A percentile compares a stretch with the other conserved stretches of the same genome.
These are phyloP conservation scores for Gryllus longicercus DNA, from an alignment of 2,888 invertebrate species.

Conservation along the genomic window DNA sequence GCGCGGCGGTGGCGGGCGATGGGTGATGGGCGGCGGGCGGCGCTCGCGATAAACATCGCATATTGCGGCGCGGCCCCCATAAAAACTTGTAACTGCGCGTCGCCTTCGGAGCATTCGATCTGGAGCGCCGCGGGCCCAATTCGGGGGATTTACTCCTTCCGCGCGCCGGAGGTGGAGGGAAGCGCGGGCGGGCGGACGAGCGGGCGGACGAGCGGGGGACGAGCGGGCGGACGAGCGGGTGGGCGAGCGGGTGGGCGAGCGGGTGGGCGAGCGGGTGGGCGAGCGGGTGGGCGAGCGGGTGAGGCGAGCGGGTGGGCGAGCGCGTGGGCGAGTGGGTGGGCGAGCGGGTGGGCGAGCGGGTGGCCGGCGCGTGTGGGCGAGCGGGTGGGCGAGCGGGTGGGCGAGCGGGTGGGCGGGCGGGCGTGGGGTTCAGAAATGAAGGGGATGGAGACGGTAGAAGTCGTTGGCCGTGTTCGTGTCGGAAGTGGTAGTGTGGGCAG, in stretches of 20 bases:
- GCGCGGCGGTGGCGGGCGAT: too few species aligned
- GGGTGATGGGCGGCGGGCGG: too few species aligned
- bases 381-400: too few species aligned
- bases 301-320: too few species aligned
- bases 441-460: neutral
- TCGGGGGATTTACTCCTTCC: constrained; percentile 1
- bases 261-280: too few species aligned
- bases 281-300: too few species aligned
- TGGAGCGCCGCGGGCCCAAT: neutral
- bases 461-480: neutral
- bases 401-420: too few species aligned
- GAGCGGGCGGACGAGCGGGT: neutral
- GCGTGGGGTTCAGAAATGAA: too few species aligned
- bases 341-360: too few species aligned
- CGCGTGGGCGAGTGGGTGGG: too few species aligned
- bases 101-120: neutral
- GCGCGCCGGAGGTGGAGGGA: neutral
- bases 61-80: constrained; percentile 2
- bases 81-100: constrained; percentile 2
- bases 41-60: neutral
- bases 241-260: too few species aligned
- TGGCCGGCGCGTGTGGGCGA: too few species aligned
- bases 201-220: neutral
- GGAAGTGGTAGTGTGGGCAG: neutral
- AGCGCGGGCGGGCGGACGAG: neutral